Evolutionary conservation across 37 sponge, comb jelly and placozoan genomes (phyloP).

Genomic region (Mnemiopsis leidyi): DNA sequence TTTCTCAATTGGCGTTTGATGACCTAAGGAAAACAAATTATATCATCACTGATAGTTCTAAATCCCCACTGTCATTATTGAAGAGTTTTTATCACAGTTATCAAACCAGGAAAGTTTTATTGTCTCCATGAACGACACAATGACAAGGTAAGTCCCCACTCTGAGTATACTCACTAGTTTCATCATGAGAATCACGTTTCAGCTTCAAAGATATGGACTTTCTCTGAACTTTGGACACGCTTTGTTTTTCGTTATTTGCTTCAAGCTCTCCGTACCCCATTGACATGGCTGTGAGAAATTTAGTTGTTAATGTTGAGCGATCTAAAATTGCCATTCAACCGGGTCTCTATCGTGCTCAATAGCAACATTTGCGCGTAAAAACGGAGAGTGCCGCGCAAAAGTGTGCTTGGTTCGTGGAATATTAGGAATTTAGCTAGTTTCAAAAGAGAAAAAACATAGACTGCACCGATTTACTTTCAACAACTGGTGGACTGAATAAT

Average conservation of each 20-base stretch:
- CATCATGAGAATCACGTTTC: slow-evolving; percentile 19
- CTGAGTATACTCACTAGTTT: neutral
- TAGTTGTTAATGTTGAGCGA: too few relatives aligned
- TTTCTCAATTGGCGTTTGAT: neutral
- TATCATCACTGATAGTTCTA: too few relatives aligned
- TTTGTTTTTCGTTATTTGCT: neutral
- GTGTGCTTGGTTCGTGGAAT: neutral
- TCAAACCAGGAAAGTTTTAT: too few relatives aligned
- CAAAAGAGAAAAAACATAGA: too few relatives aligned
- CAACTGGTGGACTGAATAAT: too few relatives aligned
- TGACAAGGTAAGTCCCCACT: too few relatives aligned
- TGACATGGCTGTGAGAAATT: slow-evolving; percentile 37
- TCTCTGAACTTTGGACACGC: neutral
- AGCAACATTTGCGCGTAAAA: neutral
- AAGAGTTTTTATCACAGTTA: too few relatives aligned
- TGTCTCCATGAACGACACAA: too few relatives aligned
- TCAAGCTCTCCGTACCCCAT: slow-evolving; percentile 33
- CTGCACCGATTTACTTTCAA: too few relatives aligned
- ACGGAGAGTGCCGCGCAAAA: neutral
- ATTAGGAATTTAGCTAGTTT: neutral
- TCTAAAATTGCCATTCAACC: too few relatives aligned
- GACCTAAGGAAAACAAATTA: neutral
- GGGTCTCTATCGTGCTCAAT: neutral
- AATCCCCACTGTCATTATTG: too few relatives aligned
- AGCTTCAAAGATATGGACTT: slow-evolving; percentile 58